A percentile compares a stretch with the other conserved stretches of the same genome.
Evolutionary conservation across 35 echinoderm and acorn worm species (phyloP).

Genomic region (Chiridota heheva): DNA sequence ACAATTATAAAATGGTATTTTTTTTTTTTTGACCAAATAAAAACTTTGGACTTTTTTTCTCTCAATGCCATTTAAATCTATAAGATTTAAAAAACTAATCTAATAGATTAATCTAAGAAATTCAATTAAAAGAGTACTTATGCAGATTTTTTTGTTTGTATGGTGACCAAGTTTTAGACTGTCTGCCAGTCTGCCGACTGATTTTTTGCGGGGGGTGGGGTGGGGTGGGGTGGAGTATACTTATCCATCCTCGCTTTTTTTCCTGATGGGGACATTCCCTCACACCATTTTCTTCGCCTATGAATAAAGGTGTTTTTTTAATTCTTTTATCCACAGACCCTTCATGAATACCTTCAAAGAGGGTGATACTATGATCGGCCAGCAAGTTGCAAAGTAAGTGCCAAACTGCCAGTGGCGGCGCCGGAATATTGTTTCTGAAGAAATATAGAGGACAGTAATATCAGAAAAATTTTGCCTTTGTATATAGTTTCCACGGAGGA

Average conservation of each 20-base stretch:
- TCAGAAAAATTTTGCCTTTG: neutral
- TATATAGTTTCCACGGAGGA: too few relatives aligned
- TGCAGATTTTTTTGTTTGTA: neutral
- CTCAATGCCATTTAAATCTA: too few relatives aligned
- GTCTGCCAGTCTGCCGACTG: neutral
- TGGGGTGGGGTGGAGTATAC: too few relatives aligned
- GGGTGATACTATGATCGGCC: conserved; percentile 24
- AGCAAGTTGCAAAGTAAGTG: conserved; percentile 53
- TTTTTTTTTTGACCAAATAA: neutral
- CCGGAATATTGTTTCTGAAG: neutral
- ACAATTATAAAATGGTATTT: too few relatives aligned
- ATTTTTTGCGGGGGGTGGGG: neutral
- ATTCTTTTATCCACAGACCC: neutral
- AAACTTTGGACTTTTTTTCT: too few relatives aligned
- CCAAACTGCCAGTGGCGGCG: neutral
- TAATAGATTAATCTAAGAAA: too few relatives aligned
- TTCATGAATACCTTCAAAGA: conserved; percentile 1
- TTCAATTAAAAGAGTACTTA: too few relatives aligned
- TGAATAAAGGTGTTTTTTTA: neutral
- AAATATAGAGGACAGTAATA: neutral
- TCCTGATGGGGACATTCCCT: too few relatives aligned
- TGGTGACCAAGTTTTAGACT: neutral
- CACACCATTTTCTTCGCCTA: too few relatives aligned
- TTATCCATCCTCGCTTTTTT: too few relatives aligned
- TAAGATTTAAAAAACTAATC: too few relatives aligned